Evolutionary conservation across 2,888 invertebrate genomes (phyloP), one percentile per base, ranked within the genome.

Genomic region (Nebria salina): DNA sequence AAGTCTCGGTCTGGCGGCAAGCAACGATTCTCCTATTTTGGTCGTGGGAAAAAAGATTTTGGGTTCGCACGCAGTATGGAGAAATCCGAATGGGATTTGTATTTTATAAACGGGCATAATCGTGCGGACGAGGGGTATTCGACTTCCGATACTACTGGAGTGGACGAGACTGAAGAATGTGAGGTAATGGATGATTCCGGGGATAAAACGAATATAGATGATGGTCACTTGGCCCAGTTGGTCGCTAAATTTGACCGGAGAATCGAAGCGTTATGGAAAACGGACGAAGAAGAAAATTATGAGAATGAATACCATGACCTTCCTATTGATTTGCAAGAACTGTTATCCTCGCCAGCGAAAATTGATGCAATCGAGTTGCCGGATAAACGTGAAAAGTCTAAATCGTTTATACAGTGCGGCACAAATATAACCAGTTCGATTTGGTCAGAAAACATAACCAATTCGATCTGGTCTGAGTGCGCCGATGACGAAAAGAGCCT

Each of bases 231-330:
- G 78, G 84, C 87, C 3, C 89, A 89, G 79, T 65, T 93, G 85
- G 91, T 92, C 86, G 93, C 94, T 7, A 94, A 94, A 88, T 94
- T 94, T 87, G 92, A 93, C 86, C 91, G 92, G 83, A 93, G 91
- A 86, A 90, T 94, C 83, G 93, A 93, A 87, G 93, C 93, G 65
- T 88, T 94, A 82, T 94, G 94, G 94, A 91, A 90, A 83, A 87
- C 87, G 1, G 84, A 85, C 43, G 86, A 86, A 75, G 83, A 86
- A 78, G 80, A 75, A 34, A 91, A 91, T 84, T 91, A 91, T 84
- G 92, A 75, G 54, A 91, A 91, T 83, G 91, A 91, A 84, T 92
- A 91, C 84, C 91, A 92, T 83, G 92, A 92, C 85, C 87, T 93
- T 84, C 92, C 92, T n/a, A 91, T 92, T 84, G 92, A 92, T 86